Percentiles rank a stretch among this genome's conserved stretches.
These are phyloP conservation scores for Escarpia spicata DNA, from an alignment of 2,888 invertebrate genomes.

Conservation along the genomic window DNA sequence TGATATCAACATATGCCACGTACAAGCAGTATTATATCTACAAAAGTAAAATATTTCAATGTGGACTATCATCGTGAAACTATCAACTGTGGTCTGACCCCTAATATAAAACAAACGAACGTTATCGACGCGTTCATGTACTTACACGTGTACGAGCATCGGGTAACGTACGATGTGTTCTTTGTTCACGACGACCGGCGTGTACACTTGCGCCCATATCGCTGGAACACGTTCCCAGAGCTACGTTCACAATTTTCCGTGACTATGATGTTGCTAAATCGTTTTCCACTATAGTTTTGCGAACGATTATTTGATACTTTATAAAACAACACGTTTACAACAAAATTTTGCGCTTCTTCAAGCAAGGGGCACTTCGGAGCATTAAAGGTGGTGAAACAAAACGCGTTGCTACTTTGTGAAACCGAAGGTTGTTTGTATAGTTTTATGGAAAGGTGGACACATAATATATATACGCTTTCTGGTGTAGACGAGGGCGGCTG, in stretches of 20 bases:
- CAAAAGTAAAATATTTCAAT: background rate
- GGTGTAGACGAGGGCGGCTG: too few relatives aligned
- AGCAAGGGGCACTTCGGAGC: too few relatives aligned
- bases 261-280: background rate
- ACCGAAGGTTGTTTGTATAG: too few relatives aligned
- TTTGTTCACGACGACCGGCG: conserved; percentile 89
- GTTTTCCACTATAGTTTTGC: background rate
- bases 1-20: background rate
- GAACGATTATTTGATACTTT: background rate
- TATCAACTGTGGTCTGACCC: background rate
- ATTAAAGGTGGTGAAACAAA: too few relatives aligned
- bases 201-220: conserved; percentile 72
- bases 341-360: background rate
- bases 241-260: background rate
- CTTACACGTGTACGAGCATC: conserved; percentile 88
- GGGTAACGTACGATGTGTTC: conserved; percentile 94
- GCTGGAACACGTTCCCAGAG: conserved; percentile 28
- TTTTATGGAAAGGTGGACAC: too few relatives aligned
- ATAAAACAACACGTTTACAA: background rate
- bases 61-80: background rate
- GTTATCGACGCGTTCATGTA: background rate
- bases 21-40: background rate
- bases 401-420: too few relatives aligned
- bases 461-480: too few relatives aligned
- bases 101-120: background rate